These are phyloP conservation scores for Hydrozoanthus tunicans DNA, from an alignment of 64 coral and sea anemone genomes.

Conservation along the genomic window DNA sequence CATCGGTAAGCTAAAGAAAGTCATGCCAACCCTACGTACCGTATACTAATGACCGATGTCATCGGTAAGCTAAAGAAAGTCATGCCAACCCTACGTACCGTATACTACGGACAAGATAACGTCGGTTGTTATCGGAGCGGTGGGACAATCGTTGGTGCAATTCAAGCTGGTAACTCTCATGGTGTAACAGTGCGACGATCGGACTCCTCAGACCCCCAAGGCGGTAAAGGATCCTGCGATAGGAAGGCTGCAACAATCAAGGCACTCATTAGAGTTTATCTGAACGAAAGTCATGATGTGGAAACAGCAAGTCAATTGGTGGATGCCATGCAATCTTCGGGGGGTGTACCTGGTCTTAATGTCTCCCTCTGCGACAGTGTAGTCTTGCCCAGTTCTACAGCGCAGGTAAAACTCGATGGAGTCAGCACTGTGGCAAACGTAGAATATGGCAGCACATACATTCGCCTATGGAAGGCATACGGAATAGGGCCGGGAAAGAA, in stretches of 20 bases:
- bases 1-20: too few species aligned
- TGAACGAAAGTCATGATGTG: slow-evolving; percentile 46
- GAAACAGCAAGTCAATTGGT: slow-evolving; percentile 56
- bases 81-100: slow-evolving; percentile 41
- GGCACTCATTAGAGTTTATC: slow-evolving; percentile 39
- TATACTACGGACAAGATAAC: slow-evolving; percentile 56
- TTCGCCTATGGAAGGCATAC: slow-evolving; percentile 67
- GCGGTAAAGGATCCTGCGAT: slow-evolving; percentile 42
- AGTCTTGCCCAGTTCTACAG: slow-evolving; percentile 45
- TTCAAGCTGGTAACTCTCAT: slow-evolving; percentile 52
- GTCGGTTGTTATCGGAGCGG: slow-evolving; percentile 69
- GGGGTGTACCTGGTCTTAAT: slow-evolving; percentile 47
- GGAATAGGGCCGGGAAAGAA: slow-evolving; percentile 68
- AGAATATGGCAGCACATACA: slow-evolving; percentile 46
- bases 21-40: too few species aligned
- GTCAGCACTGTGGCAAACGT: slow-evolving; percentile 61
- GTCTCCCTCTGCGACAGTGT: slow-evolving; percentile 54
- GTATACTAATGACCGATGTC: background rate
- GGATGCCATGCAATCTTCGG: slow-evolving; percentile 45
- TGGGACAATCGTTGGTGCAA: slow-evolving; percentile 39
- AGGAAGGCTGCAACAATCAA: slow-evolving; percentile 70
- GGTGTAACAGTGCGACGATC: slow-evolving; percentile 45
- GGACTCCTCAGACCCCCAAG: slow-evolving; percentile 22
- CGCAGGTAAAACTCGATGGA: slow-evolving; percentile 60
- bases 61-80: slow-evolving; percentile 16